These are phyloP conservation scores for Eunapius fragilis DNA, from an alignment of 37 sponge, comb jelly and placozoan species.

Conservation along the genomic window DNA sequence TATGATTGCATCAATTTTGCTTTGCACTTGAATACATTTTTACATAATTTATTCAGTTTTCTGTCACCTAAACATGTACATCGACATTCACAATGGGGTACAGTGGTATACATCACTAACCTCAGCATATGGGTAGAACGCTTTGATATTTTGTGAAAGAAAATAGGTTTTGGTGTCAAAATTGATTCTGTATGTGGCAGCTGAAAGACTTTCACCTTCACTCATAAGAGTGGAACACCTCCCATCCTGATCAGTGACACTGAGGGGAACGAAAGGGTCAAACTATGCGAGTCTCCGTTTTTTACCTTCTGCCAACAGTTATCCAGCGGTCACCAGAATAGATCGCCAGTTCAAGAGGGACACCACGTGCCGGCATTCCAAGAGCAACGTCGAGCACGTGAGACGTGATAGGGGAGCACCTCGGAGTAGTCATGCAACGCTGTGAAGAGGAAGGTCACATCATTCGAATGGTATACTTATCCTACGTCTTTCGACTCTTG, in stretches of 20 bases:
- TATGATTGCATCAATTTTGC: no score
- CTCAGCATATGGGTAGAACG: constrained; percentile 60
- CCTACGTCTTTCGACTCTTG: background rate
- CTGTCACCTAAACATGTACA: no score
- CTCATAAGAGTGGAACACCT: constrained; percentile 20
- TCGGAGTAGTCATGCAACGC: no score
- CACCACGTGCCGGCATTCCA: constrained; percentile 39
- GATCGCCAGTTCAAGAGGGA: background rate
- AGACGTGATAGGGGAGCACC: constrained; percentile 27
- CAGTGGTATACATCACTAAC: constrained; percentile 16
- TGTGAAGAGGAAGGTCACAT: background rate
- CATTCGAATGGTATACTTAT: background rate
- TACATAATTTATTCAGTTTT: no score
- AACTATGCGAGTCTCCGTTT: background rate
- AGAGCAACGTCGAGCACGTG: constrained; percentile 53
- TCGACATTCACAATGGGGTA: no score
- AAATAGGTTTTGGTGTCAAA: constrained; percentile 60
- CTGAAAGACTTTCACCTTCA: background rate
- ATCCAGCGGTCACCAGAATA: background rate
- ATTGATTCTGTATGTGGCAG: constrained; percentile 34
- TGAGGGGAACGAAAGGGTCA: background rate
- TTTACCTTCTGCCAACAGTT: background rate
- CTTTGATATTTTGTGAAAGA: background rate
- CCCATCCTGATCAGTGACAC: constrained; percentile 49
- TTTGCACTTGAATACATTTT: no score